phyloP scores from a whole-genome alignment of 1,140 invertebrate genomes.

The Trachymyrmex cornetzi region DNA sequence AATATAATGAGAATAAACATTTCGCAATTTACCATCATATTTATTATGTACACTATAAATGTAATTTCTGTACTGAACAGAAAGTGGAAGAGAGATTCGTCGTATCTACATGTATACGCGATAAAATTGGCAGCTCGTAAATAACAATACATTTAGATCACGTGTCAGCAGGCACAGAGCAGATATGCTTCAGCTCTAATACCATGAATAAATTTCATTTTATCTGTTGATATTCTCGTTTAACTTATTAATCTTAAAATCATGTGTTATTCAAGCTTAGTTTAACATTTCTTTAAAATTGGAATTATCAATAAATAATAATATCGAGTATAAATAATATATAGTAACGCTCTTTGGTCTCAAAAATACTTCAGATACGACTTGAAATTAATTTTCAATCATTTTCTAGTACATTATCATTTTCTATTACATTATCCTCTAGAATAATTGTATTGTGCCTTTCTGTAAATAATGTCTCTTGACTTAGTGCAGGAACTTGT shows the following conservation, averaged over 20 bases:
- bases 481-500: slow-evolving; percentile 86
- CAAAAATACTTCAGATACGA: slow-evolving; percentile 48
- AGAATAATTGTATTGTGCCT: slow-evolving; percentile 79
- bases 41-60: slow-evolving; percentile 23
- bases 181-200: background rate
- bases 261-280: background rate
- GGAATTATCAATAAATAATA: slow-evolving; percentile 47
- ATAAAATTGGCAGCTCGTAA: slow-evolving; percentile 42
- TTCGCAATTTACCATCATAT: background rate
- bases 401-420: slow-evolving; percentile 69
- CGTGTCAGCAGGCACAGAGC: background rate
- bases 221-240: background rate
- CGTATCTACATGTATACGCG: slow-evolving; percentile 35
- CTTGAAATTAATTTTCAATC: slow-evolving; percentile 62
- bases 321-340: slow-evolving; percentile 26
- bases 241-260: background rate
- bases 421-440: slow-evolving; percentile 68
- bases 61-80: slow-evolving; percentile 32
- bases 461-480: slow-evolving; percentile 80
- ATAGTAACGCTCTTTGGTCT: slow-evolving; percentile 66
- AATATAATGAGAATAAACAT: background rate
- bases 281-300: slow-evolving; percentile 18
- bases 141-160: slow-evolving; percentile 16
- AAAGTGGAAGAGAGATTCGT: slow-evolving; percentile 46
- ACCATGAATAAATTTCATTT: background rate